Conservation (phyloP, 2,113 vertebrate genomes). For the Micronisus gabar region DNA sequence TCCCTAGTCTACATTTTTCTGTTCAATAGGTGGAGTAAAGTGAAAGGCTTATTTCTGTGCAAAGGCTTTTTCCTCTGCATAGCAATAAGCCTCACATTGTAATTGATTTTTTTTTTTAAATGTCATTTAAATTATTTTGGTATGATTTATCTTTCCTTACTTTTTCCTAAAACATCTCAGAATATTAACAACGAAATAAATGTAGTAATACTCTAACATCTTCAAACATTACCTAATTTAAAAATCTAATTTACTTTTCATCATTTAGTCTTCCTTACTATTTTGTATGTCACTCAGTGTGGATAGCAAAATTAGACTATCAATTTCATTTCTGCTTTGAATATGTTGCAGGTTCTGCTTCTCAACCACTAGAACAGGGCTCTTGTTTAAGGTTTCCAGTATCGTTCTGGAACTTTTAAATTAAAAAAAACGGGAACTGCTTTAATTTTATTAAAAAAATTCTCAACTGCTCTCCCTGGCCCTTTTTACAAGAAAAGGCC, state of each 20-base stretch:
- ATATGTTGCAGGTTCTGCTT: background rate
- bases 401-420: background rate
- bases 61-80: background rate
- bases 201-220: slow-evolving; percentile 11
- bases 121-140: slow-evolving; percentile 36
- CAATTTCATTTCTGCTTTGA: background rate
- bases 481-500: background rate
- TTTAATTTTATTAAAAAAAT: background rate
- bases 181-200: slow-evolving; percentile 50
- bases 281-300: background rate
- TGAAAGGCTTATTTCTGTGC: background rate
- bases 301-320: slow-evolving; percentile 39
- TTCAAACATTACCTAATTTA: slow-evolving; percentile 39
- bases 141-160: slow-evolving; percentile 20
- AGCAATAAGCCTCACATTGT: background rate
- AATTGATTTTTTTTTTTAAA: background rate
- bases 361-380: background rate
- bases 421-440: background rate
- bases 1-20: background rate
- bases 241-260: slow-evolving; percentile 44
- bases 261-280: slow-evolving; percentile 15
- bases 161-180: slow-evolving; percentile 21
- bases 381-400: background rate
- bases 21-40: background rate
- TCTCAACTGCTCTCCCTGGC: background rate